These are phyloP conservation scores for Campylorhamphus procurvoides DNA, from an alignment of 2,113 vertebrate species.

Conservation along the genomic window DNA sequence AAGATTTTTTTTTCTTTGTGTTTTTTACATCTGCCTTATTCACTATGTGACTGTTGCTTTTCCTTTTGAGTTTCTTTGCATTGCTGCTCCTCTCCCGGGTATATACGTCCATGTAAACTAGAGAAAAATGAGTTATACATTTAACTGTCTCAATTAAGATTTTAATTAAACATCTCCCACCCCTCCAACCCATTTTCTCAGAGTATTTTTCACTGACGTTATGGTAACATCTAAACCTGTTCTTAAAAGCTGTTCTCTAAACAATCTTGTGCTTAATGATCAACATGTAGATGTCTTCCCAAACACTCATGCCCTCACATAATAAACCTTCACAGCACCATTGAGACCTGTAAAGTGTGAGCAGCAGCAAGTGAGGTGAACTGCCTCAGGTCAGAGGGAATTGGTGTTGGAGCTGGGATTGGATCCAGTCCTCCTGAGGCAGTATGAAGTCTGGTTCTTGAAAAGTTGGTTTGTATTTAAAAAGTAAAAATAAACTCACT, in stretches of 20 bases:
- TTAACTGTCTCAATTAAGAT: neutral
- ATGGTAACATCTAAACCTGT: neutral
- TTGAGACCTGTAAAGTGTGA: neutral
- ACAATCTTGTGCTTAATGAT: neutral
- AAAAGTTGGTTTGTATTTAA: neutral
- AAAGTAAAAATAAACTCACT: neutral
- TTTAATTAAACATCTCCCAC: neutral
- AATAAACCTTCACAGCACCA: neutral
- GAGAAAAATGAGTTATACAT: neutral
- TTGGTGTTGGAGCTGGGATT: neutral
- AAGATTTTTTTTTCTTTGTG: neutral
- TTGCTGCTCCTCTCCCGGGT: neutral
- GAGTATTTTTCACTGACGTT: neutral
- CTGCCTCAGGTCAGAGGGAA: neutral
- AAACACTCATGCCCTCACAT: neutral
- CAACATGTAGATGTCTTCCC: neutral
- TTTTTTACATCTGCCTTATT: neutral
- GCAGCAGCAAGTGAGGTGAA: neutral
- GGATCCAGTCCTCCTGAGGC: neutral
- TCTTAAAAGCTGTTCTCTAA: neutral
- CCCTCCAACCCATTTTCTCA: neutral
- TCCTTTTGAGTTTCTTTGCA: neutral
- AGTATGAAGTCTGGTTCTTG: neutral
- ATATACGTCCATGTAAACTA: neutral
- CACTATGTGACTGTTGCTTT: neutral